Evolutionary conservation across 35 echinoderm and acorn worm species (phyloP), one percentile per base, ranked within the genome.

Genomic region (Apostichopus parvimensis): DNA sequence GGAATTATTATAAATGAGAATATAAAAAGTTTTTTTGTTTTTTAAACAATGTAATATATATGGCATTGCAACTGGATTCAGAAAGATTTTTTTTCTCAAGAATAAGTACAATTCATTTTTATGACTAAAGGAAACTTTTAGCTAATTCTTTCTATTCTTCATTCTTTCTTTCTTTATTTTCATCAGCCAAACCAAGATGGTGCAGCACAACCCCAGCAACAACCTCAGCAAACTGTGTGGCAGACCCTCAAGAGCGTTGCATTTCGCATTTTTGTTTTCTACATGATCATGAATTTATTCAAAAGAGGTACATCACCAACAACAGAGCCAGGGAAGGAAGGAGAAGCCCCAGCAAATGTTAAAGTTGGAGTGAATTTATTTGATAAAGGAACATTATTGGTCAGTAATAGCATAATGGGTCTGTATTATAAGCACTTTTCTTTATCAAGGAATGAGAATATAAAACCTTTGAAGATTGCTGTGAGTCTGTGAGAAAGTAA

Each of bases 251-350:
- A 96, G 71, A 95, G 95, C 24, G 91, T 99, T 57, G 97, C 97
- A 20, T 99, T 99, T 77, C 92, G 97, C 23, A 94, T 99, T 57
- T 99, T 99, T 82, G 80, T 96, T 26, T 93, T 96, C 90, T 96
- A 96, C 82, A 93, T 96, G 91, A 89, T 96, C 55, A 99, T 95
- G 93, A 99, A 95, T 87, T 92, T 96, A 87, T 99, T 99, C 92
- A 64, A 94, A 15, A 88, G 92, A 53, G 60, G 83, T 58, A 94
- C 94, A 54, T 79, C 92, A 22, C 73, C 89, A 62, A 81, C 91
- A 6, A 58, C 91, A 13, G 87, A 92, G 25, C 78, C 86, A 10
- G 18, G 83, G 10, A 68, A 77, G 54, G 92, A 78, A 25, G 93
- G 77, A 53, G 93, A 64, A 53, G 53, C 62, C 68, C 84, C 92